Base-by-base conservation (phyloP, 2,797 vertebrate genomes). In the Galaxias olidus region DNA sequence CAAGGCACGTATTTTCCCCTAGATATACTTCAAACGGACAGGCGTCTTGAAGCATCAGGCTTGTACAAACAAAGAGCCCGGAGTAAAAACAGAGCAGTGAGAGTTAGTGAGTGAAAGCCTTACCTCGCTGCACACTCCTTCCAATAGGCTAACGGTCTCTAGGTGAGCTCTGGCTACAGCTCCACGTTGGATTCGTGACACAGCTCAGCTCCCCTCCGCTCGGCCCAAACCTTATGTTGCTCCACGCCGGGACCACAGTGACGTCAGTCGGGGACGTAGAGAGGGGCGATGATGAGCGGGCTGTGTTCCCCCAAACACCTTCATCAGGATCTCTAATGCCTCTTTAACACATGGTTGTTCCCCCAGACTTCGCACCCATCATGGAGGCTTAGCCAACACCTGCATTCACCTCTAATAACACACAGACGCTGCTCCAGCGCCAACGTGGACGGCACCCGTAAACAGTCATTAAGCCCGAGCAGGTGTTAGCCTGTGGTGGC, bases 291-390 rank as follows among this genome's bases (percentile, higher is more conserved):
- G 82, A 88, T 87, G 80, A 88, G 81, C 85, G 73, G 82, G 70
- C 84, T 87, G 87, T 82, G 81, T 87, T 81, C 79, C 76, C 68
- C 75, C 86, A 86, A 70, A 89, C 83, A 88, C 89, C 89, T 87
- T 90, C 89, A 89, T 90, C 88, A 89, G 67, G 76, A 84, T 75
- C 82, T 78, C 78, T 91, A 89, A 92, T 92, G 87, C 86, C 87
- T 82, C 82, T 84, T 86, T 89, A 92, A 91, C 89, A 90, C 89
- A 90, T 80, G 89, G 88, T 89, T 90, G 85, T 87, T 84, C 75
- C 70, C 58, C 83, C 83, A 89, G 88, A 90, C 88, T 80, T 60
- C 74, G 77, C 30, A 30, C 86, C 86, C 74, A 87, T 86, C 87
- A 74, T 76, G 69, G 78, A 72, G 85, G 76, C 83, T 85, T 89